A percentile compares a stretch with the other conserved stretches of the same genome.
phyloP scores from a whole-genome alignment of 2,113 vertebrate species.

The Addax nasomaculatus region DNA sequence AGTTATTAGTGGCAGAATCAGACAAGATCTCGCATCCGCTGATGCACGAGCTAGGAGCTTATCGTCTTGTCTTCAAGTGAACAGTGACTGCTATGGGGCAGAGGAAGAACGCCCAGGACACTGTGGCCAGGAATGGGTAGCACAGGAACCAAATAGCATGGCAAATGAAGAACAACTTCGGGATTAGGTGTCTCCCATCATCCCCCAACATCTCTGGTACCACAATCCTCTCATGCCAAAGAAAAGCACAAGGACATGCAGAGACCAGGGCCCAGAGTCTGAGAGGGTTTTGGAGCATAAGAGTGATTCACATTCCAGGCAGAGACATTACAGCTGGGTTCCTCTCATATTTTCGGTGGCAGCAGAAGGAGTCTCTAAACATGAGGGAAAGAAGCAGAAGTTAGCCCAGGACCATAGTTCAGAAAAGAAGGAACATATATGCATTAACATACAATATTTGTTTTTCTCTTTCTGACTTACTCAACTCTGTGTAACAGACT shows the following conservation, averaged over 20 bases:
- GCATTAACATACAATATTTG: neutral
- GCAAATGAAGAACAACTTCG: neutral
- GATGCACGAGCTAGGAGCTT: neutral
- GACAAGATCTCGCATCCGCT: neutral
- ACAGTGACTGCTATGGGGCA: neutral
- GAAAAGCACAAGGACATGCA: neutral
- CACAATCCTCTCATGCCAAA: neutral
- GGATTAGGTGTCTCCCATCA: neutral
- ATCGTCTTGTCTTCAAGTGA: neutral
- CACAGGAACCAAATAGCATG: neutral
- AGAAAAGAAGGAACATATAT: neutral
- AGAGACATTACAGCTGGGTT: neutral
- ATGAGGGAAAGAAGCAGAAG: neutral
- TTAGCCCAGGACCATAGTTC: neutral
- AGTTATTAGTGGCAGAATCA: neutral
- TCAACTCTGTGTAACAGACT: neutral
- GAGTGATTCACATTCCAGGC: neutral
- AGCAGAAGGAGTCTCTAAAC: neutral
- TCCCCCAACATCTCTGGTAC: neutral
- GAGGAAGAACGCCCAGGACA: neutral
- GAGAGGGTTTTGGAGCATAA: neutral
- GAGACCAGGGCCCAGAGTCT: neutral
- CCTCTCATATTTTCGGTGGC: neutral
- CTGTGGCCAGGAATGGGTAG: neutral
- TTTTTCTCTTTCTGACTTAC: neutral